Base-by-base conservation (phyloP, 2,113 vertebrate genomes). In the Polyodon spathula region DNA sequence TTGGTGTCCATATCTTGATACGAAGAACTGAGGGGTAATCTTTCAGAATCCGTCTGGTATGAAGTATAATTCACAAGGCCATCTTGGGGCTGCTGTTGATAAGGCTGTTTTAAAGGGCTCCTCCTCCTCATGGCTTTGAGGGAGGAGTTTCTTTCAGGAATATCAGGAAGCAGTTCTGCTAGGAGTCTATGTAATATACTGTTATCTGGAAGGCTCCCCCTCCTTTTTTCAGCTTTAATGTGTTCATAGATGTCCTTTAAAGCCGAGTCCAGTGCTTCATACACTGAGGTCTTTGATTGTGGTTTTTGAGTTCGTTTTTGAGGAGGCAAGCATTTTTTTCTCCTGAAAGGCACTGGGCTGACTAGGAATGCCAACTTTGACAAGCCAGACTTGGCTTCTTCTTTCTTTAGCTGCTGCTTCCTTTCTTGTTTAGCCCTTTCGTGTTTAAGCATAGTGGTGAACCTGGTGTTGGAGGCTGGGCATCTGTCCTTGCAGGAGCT, bases 281-380 rank as follows among this genome's bases (percentile, higher is more conserved):
- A 94, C 6, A 97, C 90, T 3, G 93, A 90, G 4, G 89, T 81
- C 68, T 93, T 95, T 62, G 90, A 87, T 73, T 88, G 93, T 17
- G 86, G 80, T 63, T 88, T 88, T 65, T 88, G 81, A 40, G 81
- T 68, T 72, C 87, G 86, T 64, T 84, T 88, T 68, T 87, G 87
- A 66, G 89, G 88, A 64, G 89, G 80, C 15, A 88, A 69, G 67
- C 78, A 85, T 82, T 92, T 97, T 91, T 95, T 97, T 79, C 93
- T 90, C 58, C 94, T 89, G 82, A 98, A 98, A 94, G 96, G 96
- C 93, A 98, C 95, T 59, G 96, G 96, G 52, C 96, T 98, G 80
- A 98, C 94, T 15, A 98, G 85, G 73, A 94, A 98, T 66, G 96
- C 96, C 70, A 98, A 85, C 77, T 98, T 98, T 63, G 96, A 95